Evolutionary conservation across 1,140 invertebrate species (phyloP).

Genomic region (Condylostylus longicornis): DNA sequence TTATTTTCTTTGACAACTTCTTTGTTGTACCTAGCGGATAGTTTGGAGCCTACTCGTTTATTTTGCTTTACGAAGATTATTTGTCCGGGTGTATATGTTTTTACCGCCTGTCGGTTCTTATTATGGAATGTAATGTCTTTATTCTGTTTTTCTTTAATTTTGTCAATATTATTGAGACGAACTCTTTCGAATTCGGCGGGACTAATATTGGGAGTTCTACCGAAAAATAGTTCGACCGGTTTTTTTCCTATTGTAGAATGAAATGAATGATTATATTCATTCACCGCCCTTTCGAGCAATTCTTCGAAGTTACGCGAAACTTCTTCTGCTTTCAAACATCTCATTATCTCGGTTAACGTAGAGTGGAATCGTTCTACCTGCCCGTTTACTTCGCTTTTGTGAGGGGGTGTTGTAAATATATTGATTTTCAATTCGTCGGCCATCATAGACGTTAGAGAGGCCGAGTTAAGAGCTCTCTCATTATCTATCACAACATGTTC

Average conservation of each 20-base stretch:
- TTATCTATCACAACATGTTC: neutral
- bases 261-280: too few relatives aligned
- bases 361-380: slow-evolving; percentile 2
- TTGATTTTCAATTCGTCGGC: slow-evolving; percentile 2
- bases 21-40: neutral
- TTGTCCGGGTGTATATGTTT: neutral
- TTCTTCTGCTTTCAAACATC: neutral
- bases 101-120: neutral
- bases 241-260: too few relatives aligned
- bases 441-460: neutral
- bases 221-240: too few relatives aligned
- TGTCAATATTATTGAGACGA: too few relatives aligned
- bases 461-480: neutral
- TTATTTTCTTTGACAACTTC: neutral
- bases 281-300: too few relatives aligned
- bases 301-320: too few relatives aligned
- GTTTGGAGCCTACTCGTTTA: neutral
- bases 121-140: neutral
- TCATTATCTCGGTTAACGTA: slow-evolving; percentile 1
- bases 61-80: slow-evolving; percentile 1
- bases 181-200: too few relatives aligned
- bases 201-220: too few relatives aligned
- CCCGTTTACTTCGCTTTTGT: too few relatives aligned
- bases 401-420: neutral
- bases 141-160: too few relatives aligned